phyloP scores from a whole-genome alignment of 2,888 invertebrate genomes.

The Hydrotaea diabolus region DNA sequence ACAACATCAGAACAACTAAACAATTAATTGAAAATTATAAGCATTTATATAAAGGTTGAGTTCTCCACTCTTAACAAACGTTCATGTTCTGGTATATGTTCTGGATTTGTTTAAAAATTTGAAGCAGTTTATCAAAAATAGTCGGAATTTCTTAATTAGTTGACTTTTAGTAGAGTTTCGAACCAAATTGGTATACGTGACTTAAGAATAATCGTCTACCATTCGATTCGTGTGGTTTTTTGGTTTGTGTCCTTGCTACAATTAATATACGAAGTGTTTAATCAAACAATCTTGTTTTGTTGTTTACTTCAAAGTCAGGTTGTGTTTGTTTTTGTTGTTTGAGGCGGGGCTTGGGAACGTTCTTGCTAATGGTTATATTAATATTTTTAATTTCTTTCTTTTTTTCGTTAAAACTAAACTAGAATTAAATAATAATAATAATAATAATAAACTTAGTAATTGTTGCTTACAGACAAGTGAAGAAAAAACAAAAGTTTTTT shows the following conservation, averaged over 20 bases:
- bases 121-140: too few species aligned
- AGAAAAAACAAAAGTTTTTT: slow-evolving; percentile 4
- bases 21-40: too few species aligned
- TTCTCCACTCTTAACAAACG: too few species aligned
- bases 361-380: not conserved
- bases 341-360: not conserved
- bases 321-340: not conserved
- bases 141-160: too few species aligned
- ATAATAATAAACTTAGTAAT: slow-evolving; percentile 34
- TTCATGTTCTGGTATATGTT: too few species aligned
- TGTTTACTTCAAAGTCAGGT: not conserved
- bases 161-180: too few species aligned
- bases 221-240: not conserved
- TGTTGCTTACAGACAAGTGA: slow-evolving; percentile 20
- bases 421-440: slow-evolving; percentile 35
- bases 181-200: too few species aligned
- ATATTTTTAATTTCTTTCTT: slow-evolving; percentile 15
- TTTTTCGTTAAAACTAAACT: slow-evolving; percentile 38
- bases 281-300: not conserved
- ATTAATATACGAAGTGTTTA: not conserved
- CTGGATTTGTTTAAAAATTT: too few species aligned
- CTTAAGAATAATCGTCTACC: not conserved
- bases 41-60: too few species aligned
- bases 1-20: too few species aligned
- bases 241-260: slow-evolving; percentile 33